A percentile compares a stretch with the other conserved stretches of the same genome.
Evolutionary conservation across 2,888 invertebrate genomes (phyloP).

Genomic region (Escarpia spicata): DNA sequence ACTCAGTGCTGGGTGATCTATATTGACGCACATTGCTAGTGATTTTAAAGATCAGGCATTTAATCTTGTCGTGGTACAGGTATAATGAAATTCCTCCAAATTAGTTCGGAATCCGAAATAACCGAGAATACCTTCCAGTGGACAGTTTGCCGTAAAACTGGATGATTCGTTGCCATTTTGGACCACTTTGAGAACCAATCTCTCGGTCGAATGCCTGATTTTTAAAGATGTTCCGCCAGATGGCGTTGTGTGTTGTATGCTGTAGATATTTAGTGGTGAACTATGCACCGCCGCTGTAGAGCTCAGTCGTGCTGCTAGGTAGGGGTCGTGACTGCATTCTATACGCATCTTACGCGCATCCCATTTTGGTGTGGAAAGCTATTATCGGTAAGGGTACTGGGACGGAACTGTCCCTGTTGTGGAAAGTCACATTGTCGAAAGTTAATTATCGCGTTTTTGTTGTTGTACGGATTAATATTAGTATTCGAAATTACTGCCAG

Average conservation of each 20-base stretch:
- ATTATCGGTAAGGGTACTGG: no score
- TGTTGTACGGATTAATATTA: no score
- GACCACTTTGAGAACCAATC: neutral
- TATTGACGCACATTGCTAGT: neutral
- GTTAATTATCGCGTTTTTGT: no score
- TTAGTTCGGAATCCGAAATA: neutral
- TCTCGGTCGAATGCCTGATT: neutral
- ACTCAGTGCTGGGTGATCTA: neutral
- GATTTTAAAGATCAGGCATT: neutral
- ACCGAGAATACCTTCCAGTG: neutral
- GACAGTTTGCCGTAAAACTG: neutral
- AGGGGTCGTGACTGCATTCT: neutral
- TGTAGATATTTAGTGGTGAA: neutral
- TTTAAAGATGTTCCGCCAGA: neutral
- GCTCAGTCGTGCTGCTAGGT: constrained; percentile 10
- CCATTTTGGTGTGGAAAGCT: no score
- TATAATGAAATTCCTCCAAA: neutral
- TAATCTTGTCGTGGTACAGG: neutral
- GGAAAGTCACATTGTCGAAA: no score
- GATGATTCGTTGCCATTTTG: neutral
- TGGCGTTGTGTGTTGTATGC: neutral
- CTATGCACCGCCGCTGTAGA: neutral
- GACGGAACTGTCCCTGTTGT: no score
- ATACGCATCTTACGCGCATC: neutral
- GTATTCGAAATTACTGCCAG: no score